Conservation (phyloP, 2,113 vertebrate species). For the Nannobrachium achirus region DNA sequence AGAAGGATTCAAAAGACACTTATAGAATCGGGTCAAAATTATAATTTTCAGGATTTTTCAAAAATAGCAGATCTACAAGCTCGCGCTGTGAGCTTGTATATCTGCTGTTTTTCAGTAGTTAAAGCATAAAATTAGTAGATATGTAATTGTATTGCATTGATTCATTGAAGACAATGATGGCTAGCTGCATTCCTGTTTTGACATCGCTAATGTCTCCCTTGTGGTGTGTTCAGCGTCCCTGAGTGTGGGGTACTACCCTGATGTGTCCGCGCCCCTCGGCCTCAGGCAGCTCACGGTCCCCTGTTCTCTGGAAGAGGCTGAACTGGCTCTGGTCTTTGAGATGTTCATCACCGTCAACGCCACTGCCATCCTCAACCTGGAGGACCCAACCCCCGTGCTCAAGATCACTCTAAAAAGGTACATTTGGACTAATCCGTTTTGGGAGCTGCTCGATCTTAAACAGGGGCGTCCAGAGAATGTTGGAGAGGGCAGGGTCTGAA, state of each 20-base stretch:
- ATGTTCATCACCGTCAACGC: conserved; percentile 88
- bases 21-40: too few species aligned
- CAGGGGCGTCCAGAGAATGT: too few species aligned
- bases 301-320: conserved; percentile 85
- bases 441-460: too few species aligned
- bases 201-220: neutral
- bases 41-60: too few species aligned
- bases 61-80: too few species aligned
- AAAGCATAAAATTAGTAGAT: too few species aligned
- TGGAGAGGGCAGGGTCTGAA: too few species aligned
- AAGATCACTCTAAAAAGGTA: conserved; percentile 91
- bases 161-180: neutral
- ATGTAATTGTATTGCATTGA: neutral
- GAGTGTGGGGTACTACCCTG: conserved; percentile 83
- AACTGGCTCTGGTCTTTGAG: conserved; percentile 91
- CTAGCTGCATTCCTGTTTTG: neutral
- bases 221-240: conserved; percentile 79
- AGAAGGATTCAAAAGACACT: too few species aligned
- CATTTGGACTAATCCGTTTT: too few species aligned
- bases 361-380: conserved; percentile 72
- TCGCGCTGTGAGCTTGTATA: too few species aligned
- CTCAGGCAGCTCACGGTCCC: conserved; percentile 81
- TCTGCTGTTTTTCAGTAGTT: too few species aligned
- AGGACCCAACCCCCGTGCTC: conserved; percentile 66
- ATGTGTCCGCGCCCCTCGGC: conserved; percentile 75